Percentiles rank a stretch among this genome's conserved stretches.
Evolutionary conservation across 2,113 vertebrate species (phyloP).

Genomic region (Platysternon megacephalum): DNA sequence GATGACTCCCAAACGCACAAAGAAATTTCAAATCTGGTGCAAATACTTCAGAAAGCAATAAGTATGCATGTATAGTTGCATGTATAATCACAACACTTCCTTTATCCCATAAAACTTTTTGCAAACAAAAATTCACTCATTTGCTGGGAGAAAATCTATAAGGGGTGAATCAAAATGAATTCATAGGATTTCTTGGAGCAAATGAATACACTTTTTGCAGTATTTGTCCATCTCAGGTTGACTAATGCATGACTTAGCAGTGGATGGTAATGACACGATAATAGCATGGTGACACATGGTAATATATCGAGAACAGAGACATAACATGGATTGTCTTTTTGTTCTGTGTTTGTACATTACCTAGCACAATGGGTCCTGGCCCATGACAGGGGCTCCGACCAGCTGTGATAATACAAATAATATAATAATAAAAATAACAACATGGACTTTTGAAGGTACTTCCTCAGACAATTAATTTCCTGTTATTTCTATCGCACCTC

Average conservation of each 20-base stretch:
- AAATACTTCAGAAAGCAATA: background rate
- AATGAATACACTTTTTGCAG: fast-evolving
- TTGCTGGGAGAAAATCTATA: fast-evolving
- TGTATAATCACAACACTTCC: background rate
- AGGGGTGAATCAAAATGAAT: background rate
- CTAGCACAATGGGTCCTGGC: background rate
- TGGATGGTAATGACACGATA: fast-evolving
- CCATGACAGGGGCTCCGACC: background rate
- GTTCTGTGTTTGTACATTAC: background rate
- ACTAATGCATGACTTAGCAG: fast-evolving
- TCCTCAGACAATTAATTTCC: background rate
- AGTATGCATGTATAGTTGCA: background rate
- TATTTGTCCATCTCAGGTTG: fast-evolving
- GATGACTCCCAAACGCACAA: background rate
- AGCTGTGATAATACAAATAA: background rate
- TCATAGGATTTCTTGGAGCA: background rate
- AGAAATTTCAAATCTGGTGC: background rate
- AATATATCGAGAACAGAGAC: background rate
- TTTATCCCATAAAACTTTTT: background rate
- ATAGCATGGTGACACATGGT: fast-evolving
- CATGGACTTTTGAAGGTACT: fast-evolving
- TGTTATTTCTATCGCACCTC: background rate
- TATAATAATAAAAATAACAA: background rate
- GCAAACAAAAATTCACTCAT: background rate
- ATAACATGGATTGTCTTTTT: background rate